Evolutionary conservation across 2,797 vertebrate genomes (phyloP).

Genomic region (Delichon dasypus): DNA sequence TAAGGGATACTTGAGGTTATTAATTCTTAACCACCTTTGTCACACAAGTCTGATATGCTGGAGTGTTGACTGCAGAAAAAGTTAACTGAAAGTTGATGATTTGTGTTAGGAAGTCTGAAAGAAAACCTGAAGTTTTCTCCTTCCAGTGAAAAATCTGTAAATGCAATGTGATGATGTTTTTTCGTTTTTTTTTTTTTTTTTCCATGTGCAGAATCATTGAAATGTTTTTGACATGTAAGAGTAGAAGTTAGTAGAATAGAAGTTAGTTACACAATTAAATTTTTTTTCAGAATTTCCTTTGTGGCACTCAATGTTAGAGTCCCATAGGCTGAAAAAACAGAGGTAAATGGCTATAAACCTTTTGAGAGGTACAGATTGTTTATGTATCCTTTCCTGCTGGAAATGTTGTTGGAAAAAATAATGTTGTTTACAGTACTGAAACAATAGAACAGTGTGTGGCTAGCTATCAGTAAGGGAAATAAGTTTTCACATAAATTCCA

Average conservation of each 20-base stretch:
- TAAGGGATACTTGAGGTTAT: background rate
- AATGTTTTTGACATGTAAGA: background rate
- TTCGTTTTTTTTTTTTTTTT: background rate
- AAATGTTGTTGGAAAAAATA: background rate
- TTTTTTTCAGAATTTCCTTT: background rate
- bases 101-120: background rate
- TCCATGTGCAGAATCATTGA: background rate
- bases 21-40: background rate
- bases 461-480: background rate
- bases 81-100: background rate
- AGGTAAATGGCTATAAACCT: background rate
- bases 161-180: too few species aligned
- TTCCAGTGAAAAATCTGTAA: background rate
- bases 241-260: background rate
- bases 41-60: background rate
- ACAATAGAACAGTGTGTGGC: background rate
- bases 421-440: background rate
- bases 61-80: background rate
- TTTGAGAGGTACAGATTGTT: background rate
- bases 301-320: background rate
- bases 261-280: background rate
- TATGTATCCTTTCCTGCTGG: background rate
- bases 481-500: background rate
- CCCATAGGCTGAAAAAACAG: background rate
- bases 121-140: background rate